Base-by-base conservation (phyloP, 2,888 invertebrate genomes). In the Brachypalpus laphriformis region DNA sequence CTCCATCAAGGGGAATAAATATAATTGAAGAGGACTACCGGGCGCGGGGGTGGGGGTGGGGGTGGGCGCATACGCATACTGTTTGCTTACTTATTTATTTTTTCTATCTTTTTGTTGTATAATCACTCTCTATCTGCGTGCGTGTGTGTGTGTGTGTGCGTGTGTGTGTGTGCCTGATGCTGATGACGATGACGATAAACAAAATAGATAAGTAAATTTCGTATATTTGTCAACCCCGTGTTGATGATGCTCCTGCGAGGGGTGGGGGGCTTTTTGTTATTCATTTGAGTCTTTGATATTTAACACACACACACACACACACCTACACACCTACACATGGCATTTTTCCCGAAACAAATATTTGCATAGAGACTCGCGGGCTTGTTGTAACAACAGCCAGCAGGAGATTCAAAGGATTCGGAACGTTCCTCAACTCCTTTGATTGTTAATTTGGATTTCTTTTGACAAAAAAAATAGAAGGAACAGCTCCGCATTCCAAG, bases 141-240 rank as follows among this genome's bases (percentile, higher is more conserved):
- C n/a, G n/a, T n/a, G n/a, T n/a, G n/a, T n/a, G n/a, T n/a, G n/a
- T n/a, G n/a, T n/a, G n/a, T n/a, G n/a, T n/a, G n/a, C n/a, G n/a
- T n/a, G n/a, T n/a, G n/a, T n/a, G n/a, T n/a, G n/a, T n/a, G n/a
- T n/a, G n/a, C n/a, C n/a, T n/a, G n/a, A n/a, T n/a, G n/a, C 37
- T 47, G 78, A 72, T 78, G 70, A 42, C 22, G 70, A 70, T 61
- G 70, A 77, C 42, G 78, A 78, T 78, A 71, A 63, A 78, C 71
- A 71, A 78, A 71, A 72, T 65, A 77, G 78, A 77, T 77, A 70
- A 76, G 68, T 59, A 59, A 70, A 61, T 77, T 59, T 16, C 68
- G 68, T 59, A 59, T 61, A 61, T 77, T 59, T 16, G 54, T 37
- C 31, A 31, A 25, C n/a, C n/a, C n/a, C n/a, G 5, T 68, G 68